Base-by-base conservation (phyloP, 2,888 invertebrate species). In the Steinernema scapterisci region DNA sequence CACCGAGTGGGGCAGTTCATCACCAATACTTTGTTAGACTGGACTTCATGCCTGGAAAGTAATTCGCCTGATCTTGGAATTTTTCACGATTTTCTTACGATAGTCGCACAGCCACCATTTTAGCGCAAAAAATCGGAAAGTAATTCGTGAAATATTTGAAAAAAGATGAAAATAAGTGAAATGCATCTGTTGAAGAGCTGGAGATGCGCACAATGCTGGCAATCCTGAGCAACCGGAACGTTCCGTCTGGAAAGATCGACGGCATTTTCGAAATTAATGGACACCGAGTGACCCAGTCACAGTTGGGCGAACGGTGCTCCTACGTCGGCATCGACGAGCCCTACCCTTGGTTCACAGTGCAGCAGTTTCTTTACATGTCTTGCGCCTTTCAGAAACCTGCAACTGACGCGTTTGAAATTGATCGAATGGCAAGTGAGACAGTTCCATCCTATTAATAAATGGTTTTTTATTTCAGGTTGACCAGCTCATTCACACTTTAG, bases 221-320 rank as follows among this genome's bases (percentile, higher is more conserved):
- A 85, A 92, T 93, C 0, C 89, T 95, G 75, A 92, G 94, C n/a
- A 94, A 94, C 13, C 90, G 92, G 63, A 90, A 91, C 91, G 90
- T 75, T 0, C 75, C 88, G 89, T 90, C 85, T 87, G 79, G 92
- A 83, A 85, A 85, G 86, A 90, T 88, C 88, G 91, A 89, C 0
- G 95, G 95, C 0, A 93, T 94, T 85, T 92, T 95, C 82, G 90
- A 94, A 23, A 90, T 95, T 16, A 95, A 95, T 88, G 95, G 95
- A 0, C 93, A 94, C 87, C 92, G 92, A 52, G 92, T 95, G 52
- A 91, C 92, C 21, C 90, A 74, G 11, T 56, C 75, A 3, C 92
- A 92, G 16, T 90, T 96, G 54, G 90, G 92, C 73, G 91, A 91
- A 71, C 90, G 93, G 16, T 92, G 93, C 0, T 93, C 93, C 0